phyloP scores from a whole-genome alignment of 2,113 vertebrate species.

The Pangasianodon hypophthalmus region DNA sequence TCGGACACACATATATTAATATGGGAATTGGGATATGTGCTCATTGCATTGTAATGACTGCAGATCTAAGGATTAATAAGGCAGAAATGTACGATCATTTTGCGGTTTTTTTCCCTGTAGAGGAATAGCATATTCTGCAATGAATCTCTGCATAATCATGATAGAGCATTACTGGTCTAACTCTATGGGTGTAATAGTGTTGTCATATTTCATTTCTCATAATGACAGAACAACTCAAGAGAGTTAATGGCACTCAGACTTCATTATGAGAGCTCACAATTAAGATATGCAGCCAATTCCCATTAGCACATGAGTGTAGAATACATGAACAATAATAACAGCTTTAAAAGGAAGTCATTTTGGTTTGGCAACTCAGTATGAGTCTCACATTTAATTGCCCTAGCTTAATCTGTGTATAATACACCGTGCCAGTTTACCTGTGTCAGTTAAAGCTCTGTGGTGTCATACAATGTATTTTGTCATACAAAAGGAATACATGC shows the following conservation, averaged over 20 bases:
- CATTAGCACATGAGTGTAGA: slow-evolving; percentile 27
- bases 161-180: background rate
- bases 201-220: slow-evolving; percentile 24
- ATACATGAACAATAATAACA: slow-evolving; percentile 45
- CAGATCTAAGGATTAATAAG: slow-evolving; percentile 31
- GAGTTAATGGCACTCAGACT: slow-evolving; percentile 39
- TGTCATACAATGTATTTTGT: background rate
- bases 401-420: background rate
- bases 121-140: slow-evolving; percentile 11
- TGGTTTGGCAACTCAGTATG: background rate
- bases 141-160: slow-evolving; percentile 9
- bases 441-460: background rate
- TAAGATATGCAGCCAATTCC: slow-evolving; percentile 39
- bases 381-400: background rate
- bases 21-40: slow-evolving; percentile 12
- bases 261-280: slow-evolving; percentile 32
- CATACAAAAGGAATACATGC: background rate
- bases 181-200: slow-evolving; percentile 17
- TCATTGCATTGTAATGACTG: slow-evolving; percentile 9
- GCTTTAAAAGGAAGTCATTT: slow-evolving; percentile 14
- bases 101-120: background rate
- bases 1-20: slow-evolving; percentile 21
- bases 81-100: background rate
- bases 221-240: slow-evolving; percentile 41
- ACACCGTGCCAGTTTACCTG: background rate